These are phyloP conservation scores for Phataginus tetradactyla DNA, from an alignment of 2,797 vertebrate genomes.

Conservation along the genomic window DNA sequence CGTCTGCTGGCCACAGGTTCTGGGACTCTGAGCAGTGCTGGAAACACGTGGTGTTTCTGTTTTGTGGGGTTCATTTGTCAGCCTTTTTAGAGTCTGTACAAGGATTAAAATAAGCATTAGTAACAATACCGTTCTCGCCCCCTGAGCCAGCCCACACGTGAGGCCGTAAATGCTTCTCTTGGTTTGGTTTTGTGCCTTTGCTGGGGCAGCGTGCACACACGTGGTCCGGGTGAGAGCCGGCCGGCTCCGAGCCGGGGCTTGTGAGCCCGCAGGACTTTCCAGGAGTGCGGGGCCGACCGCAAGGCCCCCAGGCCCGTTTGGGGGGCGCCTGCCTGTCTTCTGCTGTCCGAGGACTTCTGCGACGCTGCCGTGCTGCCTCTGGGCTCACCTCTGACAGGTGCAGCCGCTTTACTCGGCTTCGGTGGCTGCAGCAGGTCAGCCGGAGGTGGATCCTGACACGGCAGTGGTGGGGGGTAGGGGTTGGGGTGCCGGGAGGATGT, in stretches of 20 bases:
- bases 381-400: background rate
- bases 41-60: rapidly evolving
- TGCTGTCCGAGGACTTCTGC: background rate
- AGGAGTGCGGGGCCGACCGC: rapidly evolving
- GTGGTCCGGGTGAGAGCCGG: rapidly evolving
- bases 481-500: rapidly evolving
- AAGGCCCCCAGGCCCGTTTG: rapidly evolving
- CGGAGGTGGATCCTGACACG: rapidly evolving
- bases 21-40: background rate
- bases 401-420: background rate
- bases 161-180: rapidly evolving
- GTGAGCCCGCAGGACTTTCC: background rate
- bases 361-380: rapidly evolving
- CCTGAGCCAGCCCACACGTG: background rate
- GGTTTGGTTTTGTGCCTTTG: background rate
- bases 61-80: background rate
- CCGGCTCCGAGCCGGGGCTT: background rate
- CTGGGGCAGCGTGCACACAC: rapidly evolving
- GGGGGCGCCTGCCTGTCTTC: background rate
- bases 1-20: rapidly evolving
- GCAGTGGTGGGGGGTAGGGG: rapidly evolving
- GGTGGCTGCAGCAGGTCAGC: rapidly evolving
- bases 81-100: rapidly evolving
- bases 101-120: background rate
- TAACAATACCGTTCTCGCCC: rapidly evolving